phyloP scores from a whole-genome alignment of 2,797 vertebrate genomes.

The Cirrhinus mrigala region DNA sequence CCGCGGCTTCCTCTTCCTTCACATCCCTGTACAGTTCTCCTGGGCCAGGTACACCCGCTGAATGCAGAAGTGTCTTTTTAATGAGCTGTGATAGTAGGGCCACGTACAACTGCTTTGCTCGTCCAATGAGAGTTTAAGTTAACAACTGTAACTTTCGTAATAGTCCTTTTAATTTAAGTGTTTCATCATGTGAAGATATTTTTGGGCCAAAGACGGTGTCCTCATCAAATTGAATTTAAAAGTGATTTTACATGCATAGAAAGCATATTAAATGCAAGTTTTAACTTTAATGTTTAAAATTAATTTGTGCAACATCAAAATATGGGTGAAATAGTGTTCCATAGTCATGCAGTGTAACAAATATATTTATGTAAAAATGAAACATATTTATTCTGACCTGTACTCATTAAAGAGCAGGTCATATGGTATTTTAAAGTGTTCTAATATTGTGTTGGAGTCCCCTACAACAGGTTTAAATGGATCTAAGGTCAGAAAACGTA shows the following conservation, averaged over 20 bases:
- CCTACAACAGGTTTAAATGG: no score
- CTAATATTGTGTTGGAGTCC: no score
- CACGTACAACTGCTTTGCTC: background rate
- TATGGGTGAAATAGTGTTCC: background rate
- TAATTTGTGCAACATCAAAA: background rate
- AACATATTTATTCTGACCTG: no score
- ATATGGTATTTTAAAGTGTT: no score
- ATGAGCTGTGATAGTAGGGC: constrained; percentile 5
- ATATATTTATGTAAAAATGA: background rate
- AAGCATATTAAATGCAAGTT: background rate
- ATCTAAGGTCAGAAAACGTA: no score
- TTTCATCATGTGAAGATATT: background rate
- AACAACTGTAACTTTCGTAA: background rate
- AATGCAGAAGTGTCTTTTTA: constrained; percentile 39
- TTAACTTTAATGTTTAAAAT: no score
- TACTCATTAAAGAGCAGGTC: no score
- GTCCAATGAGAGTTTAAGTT: constrained; percentile 9
- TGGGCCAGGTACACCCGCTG: constrained; percentile 44
- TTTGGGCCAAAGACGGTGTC: background rate
- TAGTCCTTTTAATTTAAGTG: background rate
- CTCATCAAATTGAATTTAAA: background rate
- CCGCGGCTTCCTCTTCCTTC: constrained; percentile 13
- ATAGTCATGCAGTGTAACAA: background rate
- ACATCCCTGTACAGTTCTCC: constrained; percentile 44
- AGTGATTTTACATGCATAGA: background rate